Evolutionary conservation across 2,797 vertebrate genomes (phyloP), one percentile per base, ranked within the genome.

Genomic region (Amazona ochrocephala): DNA sequence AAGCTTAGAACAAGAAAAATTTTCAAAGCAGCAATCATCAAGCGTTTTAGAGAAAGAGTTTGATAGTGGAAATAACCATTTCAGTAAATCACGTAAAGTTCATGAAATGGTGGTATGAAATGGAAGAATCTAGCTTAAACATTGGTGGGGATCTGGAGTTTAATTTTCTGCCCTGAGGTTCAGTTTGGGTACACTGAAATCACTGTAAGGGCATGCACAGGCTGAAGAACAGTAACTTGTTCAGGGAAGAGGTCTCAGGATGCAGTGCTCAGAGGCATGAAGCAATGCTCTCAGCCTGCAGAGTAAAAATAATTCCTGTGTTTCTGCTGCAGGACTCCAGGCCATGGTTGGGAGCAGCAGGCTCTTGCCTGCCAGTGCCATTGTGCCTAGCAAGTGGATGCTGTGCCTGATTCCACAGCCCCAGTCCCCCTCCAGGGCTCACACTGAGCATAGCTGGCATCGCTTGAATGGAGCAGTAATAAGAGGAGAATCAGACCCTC

Each of bases 241-340:
- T 39, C 54, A 11, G 37, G 51, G 20, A 60, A 30, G 77, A 75
- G 60, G 37, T 56, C 39, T 77, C 27, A 22, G 56, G 24, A 41
- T 37, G 3, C 0, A 4, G 51, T 3, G 8, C 23, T 53, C 45
- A 7, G 42, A 9, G 44, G 11, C 23, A 32, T 2, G 3, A 60
- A 83, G 42, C 39, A 42, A 26, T 3, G 2, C 26, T 12, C 5
- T 1, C 51, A n/a, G 73, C 47, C 56, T 56, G 23, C 70, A 39
- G 76, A 60, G 47, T 71, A 2, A 58, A 39, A 73, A 53, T 23
- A 61, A 27, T 64, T 58, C 37, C 8, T 0, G 1, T 11, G 32
- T 13, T 79, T 47, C 34, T 70, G 79, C 64, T 1, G 0, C 45
- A 26, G 77, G 66, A 48, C 30, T 22, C 32, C 0, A 0, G 19